These are phyloP conservation scores for Papilio polyxenes DNA, from an alignment of 1,140 invertebrate species.

Conservation along the genomic window DNA sequence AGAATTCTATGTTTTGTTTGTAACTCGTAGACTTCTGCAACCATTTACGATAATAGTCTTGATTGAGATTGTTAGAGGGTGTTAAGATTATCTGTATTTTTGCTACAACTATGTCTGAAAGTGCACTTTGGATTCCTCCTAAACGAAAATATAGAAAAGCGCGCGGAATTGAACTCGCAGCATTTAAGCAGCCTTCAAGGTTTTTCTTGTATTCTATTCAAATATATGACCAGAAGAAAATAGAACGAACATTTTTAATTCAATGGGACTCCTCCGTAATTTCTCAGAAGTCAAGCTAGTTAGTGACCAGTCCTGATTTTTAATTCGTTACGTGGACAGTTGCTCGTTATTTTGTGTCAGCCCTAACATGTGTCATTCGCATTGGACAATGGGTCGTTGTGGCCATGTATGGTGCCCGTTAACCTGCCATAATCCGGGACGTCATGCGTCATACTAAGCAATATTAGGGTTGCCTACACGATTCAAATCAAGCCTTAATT, in stretches of 20 bases:
- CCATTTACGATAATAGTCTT: neutral
- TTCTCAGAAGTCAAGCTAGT: neutral
- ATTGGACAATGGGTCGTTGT: slow-evolving; percentile 32
- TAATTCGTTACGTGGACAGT: slow-evolving; percentile 4
- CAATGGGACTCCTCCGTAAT: neutral
- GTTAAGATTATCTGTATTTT: too few species aligned
- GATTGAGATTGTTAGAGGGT: too few species aligned
- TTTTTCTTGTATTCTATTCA: neutral
- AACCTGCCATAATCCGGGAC: slow-evolving; percentile 34
- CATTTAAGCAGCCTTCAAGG: too few species aligned
- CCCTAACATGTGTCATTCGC: slow-evolving; percentile 29
- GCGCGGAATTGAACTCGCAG: too few species aligned
- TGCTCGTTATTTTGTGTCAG: slow-evolving; percentile 15
- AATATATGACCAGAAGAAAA: neutral
- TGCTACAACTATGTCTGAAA: too few species aligned
- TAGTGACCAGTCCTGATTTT: slow-evolving; percentile 15
- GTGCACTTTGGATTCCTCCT: too few species aligned
- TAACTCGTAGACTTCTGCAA: too few species aligned
- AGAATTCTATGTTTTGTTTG: too few species aligned
- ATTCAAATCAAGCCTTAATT: neutral
- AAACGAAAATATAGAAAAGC: too few species aligned
- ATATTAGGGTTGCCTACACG: neutral
- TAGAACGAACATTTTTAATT: neutral
- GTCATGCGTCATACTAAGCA: slow-evolving; percentile 30
- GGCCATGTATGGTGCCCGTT: slow-evolving; percentile 26